Base-by-base conservation (phyloP, 2,113 vertebrate species). In the Labrus mixtus region DNA sequence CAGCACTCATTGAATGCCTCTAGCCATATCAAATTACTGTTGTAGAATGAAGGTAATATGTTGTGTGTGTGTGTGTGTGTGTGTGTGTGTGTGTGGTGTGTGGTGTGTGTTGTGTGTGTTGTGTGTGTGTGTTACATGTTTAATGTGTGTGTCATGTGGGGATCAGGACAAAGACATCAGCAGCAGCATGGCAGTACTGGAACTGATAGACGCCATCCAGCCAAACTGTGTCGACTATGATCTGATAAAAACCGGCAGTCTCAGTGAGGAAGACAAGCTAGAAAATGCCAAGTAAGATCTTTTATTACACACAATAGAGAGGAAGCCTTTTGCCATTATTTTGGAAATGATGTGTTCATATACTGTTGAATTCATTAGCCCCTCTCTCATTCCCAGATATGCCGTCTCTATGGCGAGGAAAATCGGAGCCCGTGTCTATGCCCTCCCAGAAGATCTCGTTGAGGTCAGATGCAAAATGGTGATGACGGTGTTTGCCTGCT, bases 401-500 rank as follows among this genome's bases (percentile, higher is more conserved):
- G 96, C 98, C 2, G 89, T 99, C 58, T 99, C 97, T 1, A 98
- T 99, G 97, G 98, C 97, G 12, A 96, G 98, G 87, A 96, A 97
- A 91, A 99, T 99, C 1, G 97, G 98, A 29, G 96, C 97, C 37
- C 94, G 97, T 20, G 97, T 99, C 58, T 98, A 98, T 0, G 97
- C 98, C 58, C 96, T 99, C 43, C 98, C 98, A 0, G 97, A 99
- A 43, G 98, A 99, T 83, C 96, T 99, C 0, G 95, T 98, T 83
- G 97, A 99, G 88, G 97, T 99, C 81, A 99, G 98, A 81, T 96
- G 96, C 72, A 99, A 99, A 93, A 98, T 99, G 97, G 98, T 99
- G 89, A 97, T 99, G 98, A 99, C 97, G 0, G 96, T 99, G 83
- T 99, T 99, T 77, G 97, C 97, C 20, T 99, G 98, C 90, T 93